Conservation (phyloP, 2,113 vertebrate genomes). For the Ciconia stormi region DNA sequence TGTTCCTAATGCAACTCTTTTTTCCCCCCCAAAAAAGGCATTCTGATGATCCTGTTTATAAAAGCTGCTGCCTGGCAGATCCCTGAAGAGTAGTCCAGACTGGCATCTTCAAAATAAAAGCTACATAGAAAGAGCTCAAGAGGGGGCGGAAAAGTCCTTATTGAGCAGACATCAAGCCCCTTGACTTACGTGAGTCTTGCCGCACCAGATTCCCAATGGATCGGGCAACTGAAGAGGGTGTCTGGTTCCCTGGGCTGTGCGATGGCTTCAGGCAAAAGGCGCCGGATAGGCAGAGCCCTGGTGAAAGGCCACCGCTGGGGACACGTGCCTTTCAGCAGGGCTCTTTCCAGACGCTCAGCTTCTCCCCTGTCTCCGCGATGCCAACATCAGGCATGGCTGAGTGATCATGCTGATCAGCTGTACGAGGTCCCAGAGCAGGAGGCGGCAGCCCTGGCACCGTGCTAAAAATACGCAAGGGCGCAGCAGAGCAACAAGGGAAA, state of each 20-base stretch:
- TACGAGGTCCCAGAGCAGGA: not conserved
- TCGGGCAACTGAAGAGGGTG: not conserved
- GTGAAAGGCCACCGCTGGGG: not conserved
- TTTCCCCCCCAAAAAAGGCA: rapidly evolving
- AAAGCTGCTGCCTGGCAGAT: not conserved
- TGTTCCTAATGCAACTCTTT: not conserved
- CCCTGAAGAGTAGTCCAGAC: not conserved
- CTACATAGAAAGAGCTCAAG: not conserved
- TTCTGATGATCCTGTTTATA: not conserved
- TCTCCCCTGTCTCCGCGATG: not conserved
- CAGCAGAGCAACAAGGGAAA: not conserved
- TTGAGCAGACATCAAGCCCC: not conserved
- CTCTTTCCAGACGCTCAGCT: not conserved
- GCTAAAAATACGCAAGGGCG: rapidly evolving
- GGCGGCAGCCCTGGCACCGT: rapidly evolving
- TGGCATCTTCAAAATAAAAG: not conserved
- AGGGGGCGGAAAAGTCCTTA: not conserved
- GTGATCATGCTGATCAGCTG: rapidly evolving
- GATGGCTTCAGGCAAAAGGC: not conserved
- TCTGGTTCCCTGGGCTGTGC: not conserved
- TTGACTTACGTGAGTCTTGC: not conserved
- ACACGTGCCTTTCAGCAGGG: not conserved
- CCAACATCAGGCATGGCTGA: not conserved
- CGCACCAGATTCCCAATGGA: not conserved
- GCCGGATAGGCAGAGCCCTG: not conserved